These are phyloP conservation scores for Holacanthus passer DNA, from an alignment of 2,113 vertebrate genomes.

Conservation along the genomic window DNA sequence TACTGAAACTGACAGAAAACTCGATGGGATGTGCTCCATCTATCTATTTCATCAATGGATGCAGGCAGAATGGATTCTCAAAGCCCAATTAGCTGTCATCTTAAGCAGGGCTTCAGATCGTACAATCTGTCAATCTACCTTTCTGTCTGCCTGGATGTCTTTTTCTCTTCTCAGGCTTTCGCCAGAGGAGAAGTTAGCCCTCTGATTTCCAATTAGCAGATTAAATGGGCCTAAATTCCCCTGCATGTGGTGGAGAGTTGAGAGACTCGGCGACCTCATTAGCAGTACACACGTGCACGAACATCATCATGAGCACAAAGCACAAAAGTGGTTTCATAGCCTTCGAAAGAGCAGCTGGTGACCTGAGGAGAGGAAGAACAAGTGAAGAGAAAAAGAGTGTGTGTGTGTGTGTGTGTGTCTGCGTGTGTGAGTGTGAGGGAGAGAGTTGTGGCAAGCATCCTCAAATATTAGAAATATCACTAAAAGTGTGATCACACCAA, in stretches of 20 bases:
- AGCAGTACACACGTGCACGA: constrained; percentile 21
- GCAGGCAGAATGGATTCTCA: constrained; percentile 21
- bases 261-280: constrained; percentile 70
- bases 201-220: constrained; percentile 71
- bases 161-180: not conserved
- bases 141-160: constrained; percentile 3
- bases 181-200: constrained; percentile 37
- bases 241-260: constrained; percentile 49
- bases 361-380: constrained; percentile 36
- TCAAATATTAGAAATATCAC: constrained; percentile 19
- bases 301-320: constrained; percentile 38
- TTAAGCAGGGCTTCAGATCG: not conserved
- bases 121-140: constrained; percentile 21
- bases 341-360: constrained; percentile 53
- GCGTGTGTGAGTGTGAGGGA: not conserved
- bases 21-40: constrained; percentile 13
- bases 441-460: not conserved
- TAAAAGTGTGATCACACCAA: constrained; percentile 27
- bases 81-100: constrained; percentile 10
- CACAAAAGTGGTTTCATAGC: constrained; percentile 42
- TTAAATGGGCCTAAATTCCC: constrained; percentile 72
- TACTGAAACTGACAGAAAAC: constrained; percentile 20
- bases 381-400: not conserved
- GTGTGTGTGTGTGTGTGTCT: not conserved
- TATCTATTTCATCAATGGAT: not conserved